phyloP scores from a whole-genome alignment of 2,113 vertebrate genomes.

The Beaufortia kweichowensis region DNA sequence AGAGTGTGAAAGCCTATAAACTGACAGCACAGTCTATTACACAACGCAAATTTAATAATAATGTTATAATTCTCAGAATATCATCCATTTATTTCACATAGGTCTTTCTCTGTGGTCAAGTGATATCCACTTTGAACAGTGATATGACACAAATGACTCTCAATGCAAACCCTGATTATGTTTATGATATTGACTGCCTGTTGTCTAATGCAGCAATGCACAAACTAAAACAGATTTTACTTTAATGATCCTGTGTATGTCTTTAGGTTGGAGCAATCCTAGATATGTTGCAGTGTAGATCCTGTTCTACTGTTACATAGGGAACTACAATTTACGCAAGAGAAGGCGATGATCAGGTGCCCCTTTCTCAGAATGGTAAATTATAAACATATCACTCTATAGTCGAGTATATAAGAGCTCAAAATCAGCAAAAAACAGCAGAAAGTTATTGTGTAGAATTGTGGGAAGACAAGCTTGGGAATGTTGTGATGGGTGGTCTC shows the following conservation, averaged over 20 bases:
- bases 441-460: not conserved
- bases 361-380: not conserved
- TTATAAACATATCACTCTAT: not conserved
- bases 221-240: not conserved
- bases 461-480: slow-evolving; percentile 12
- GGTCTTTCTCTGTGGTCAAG: slow-evolving; percentile 2
- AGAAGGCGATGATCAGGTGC: not conserved
- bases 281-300: not conserved
- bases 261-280: not conserved
- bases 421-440: too few relatives aligned
- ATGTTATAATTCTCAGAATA: slow-evolving; percentile 35
- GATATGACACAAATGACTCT: not conserved
- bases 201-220: not conserved
- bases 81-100: not conserved
- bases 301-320: not conserved
- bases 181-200: too few relatives aligned
- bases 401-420: not conserved
- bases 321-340: not conserved
- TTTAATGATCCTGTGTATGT: not conserved
- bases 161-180: not conserved
- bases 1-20: slow-evolving; percentile 19
- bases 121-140: not conserved
- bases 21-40: slow-evolving; percentile 40
- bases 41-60: slow-evolving; percentile 46
- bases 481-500: not conserved